Evolutionary conservation across 1,140 invertebrate species (phyloP).

Genomic region (Micrasema minimum): DNA sequence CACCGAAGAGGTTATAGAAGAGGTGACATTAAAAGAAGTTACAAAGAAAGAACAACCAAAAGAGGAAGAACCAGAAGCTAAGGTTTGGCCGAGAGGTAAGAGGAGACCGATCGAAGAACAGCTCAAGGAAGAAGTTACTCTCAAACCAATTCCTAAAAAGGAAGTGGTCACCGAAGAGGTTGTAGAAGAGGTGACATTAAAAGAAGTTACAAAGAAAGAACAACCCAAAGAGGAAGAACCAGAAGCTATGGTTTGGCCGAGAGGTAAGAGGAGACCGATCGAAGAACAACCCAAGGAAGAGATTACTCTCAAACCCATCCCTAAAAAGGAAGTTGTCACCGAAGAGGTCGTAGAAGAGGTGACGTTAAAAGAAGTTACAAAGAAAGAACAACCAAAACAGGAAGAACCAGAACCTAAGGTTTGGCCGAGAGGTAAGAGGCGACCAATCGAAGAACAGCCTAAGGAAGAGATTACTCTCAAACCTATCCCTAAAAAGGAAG

Average conservation of each 20-base stretch:
- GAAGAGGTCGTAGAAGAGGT: slow-evolving; percentile 52
- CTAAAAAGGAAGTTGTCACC: slow-evolving; percentile 56
- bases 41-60: slow-evolving; percentile 55
- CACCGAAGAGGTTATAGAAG: slow-evolving; percentile 51
- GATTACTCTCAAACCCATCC: slow-evolving; percentile 59
- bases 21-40: slow-evolving; percentile 53
- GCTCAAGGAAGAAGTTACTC: slow-evolving; percentile 60
- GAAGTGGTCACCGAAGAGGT: slow-evolving; percentile 53
- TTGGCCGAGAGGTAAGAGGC: slow-evolving; percentile 62
- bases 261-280: slow-evolving; percentile 58
- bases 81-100: slow-evolving; percentile 61
- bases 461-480: slow-evolving; percentile 58
- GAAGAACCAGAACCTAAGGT: slow-evolving; percentile 58
- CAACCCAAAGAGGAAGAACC: slow-evolving; percentile 55
- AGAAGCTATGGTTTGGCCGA: slow-evolving; percentile 57
- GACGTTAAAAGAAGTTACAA: slow-evolving; percentile 53
- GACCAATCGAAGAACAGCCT: slow-evolving; percentile 58
- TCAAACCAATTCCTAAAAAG: slow-evolving; percentile 61
- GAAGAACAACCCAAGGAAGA: slow-evolving; percentile 59
- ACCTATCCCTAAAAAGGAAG: slow-evolving; percentile 55
- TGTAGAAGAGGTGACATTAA: slow-evolving; percentile 58
- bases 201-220: slow-evolving; percentile 57
- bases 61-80: slow-evolving; percentile 57
- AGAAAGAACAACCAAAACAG: slow-evolving; percentile 58
- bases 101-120: slow-evolving; percentile 59